Conservation (phyloP, 1,140 invertebrate genomes). For the Calycopis cecrops region DNA sequence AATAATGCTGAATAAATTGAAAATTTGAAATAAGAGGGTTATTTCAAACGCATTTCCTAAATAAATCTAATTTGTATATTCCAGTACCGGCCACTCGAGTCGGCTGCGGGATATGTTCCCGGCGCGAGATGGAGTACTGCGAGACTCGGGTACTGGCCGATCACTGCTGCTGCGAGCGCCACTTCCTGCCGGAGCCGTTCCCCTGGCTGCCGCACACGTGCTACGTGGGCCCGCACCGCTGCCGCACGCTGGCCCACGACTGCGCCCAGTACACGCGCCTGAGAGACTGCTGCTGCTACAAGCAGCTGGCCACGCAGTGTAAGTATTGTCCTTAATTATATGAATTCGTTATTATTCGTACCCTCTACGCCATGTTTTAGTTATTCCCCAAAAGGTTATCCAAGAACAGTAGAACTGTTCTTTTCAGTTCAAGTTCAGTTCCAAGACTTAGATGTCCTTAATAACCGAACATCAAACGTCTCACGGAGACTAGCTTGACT, state of each 20-base stretch:
- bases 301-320: conserved; percentile 71
- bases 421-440: too few relatives aligned
- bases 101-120: conserved; percentile 79
- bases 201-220: conserved; percentile 82
- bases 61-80: neutral
- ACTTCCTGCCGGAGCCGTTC: conserved; percentile 77
- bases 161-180: conserved; percentile 83
- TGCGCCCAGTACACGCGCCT: conserved; percentile 80
- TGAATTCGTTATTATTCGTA: too few relatives aligned
- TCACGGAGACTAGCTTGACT: too few relatives aligned
- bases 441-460: too few relatives aligned
- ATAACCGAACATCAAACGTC: too few relatives aligned
- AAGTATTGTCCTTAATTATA: conserved; percentile 20
- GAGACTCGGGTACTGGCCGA: conserved; percentile 78
- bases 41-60: too few relatives aligned
- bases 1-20: too few relatives aligned
- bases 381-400: too few relatives aligned
- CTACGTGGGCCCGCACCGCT: conserved; percentile 67
- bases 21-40: too few relatives aligned
- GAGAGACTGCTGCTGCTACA: conserved; percentile 81
- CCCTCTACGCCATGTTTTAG: too few relatives aligned
- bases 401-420: too few relatives aligned
- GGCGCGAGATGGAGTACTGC: conserved; percentile 80
- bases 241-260: conserved; percentile 76
- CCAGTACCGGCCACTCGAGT: conserved; percentile 70